phyloP scores from a whole-genome alignment of 2,797 vertebrate genomes.

The Urosaurus nigricauda region DNA sequence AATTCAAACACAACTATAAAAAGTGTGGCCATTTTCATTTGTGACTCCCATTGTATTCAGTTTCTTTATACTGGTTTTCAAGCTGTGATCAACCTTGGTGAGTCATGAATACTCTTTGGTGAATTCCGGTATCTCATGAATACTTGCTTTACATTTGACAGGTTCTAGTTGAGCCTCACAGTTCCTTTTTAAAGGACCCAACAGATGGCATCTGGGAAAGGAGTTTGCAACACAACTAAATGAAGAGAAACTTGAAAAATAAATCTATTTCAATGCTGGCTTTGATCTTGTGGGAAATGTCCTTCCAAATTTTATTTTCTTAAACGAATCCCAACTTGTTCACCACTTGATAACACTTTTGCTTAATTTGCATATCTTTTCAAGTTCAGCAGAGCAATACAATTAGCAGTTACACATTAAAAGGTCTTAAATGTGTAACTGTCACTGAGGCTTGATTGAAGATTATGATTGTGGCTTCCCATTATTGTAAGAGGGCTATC shows the following conservation, averaged over 20 bases:
- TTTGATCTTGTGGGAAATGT: constrained; percentile 9
- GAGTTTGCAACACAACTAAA: not conserved
- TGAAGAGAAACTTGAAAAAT: constrained; percentile 11
- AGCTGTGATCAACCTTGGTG: constrained; percentile 19
- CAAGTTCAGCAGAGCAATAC: not conserved
- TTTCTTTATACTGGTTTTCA: constrained; percentile 15
- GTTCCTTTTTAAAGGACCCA: not conserved
- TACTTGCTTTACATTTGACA: not conserved
- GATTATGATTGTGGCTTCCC: not conserved
- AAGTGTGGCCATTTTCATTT: not conserved
- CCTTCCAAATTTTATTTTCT: constrained; percentile 32
- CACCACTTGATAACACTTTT: constrained; percentile 13
- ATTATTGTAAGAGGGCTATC: not conserved
- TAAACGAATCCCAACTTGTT: not conserved
- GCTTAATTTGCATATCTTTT: fast-evolving
- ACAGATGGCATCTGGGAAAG: constrained; percentile 12
- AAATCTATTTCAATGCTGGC: not conserved
- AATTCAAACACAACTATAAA: not conserved
- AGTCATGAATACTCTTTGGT: not conserved
- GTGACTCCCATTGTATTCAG: not conserved
- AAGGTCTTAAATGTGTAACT: not conserved
- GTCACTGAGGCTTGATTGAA: not conserved
- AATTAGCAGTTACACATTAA: not conserved
- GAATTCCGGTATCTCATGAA: constrained; percentile 17
- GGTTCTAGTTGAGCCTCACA: constrained; percentile 20